Evolutionary conservation across 2,888 invertebrate species (phyloP).

Genomic region (Anorthoa munda): DNA sequence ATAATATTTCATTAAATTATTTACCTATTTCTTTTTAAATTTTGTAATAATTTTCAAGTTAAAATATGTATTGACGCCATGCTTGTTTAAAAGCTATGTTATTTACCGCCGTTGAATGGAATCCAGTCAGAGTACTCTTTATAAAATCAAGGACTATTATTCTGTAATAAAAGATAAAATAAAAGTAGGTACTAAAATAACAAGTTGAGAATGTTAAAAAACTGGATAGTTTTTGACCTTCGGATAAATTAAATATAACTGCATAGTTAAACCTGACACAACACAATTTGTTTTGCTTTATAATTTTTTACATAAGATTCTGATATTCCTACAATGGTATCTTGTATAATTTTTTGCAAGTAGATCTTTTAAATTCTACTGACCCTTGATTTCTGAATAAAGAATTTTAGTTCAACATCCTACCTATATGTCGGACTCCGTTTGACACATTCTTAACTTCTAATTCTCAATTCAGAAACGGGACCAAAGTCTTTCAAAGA

Average conservation of each 20-base stretch:
- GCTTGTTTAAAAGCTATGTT: background rate
- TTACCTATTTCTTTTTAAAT: too few species aligned
- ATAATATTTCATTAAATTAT: background rate
- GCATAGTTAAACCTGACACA: background rate
- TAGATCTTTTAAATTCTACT: too few species aligned
- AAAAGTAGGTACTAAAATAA: background rate
- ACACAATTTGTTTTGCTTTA: background rate
- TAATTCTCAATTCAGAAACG: too few species aligned
- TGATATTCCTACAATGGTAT: too few species aligned
- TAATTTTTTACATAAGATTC: background rate
- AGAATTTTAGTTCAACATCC: too few species aligned
- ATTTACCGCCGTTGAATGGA: background rate
- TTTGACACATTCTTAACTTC: too few species aligned
- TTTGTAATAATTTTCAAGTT: too few species aligned
- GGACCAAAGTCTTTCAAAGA: too few species aligned
- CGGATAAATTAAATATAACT: conserved; percentile 16
- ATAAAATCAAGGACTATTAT: background rate
- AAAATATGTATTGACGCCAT: too few species aligned
- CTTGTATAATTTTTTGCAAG: too few species aligned
- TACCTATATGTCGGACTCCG: too few species aligned
- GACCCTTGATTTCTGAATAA: too few species aligned
- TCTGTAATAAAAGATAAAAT: background rate
- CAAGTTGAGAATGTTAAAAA: background rate
- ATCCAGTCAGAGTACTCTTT: background rate
- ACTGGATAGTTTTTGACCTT: conserved; percentile 15